Conservation (phyloP, 2,797 vertebrate species). For the Karalla daura region DNA sequence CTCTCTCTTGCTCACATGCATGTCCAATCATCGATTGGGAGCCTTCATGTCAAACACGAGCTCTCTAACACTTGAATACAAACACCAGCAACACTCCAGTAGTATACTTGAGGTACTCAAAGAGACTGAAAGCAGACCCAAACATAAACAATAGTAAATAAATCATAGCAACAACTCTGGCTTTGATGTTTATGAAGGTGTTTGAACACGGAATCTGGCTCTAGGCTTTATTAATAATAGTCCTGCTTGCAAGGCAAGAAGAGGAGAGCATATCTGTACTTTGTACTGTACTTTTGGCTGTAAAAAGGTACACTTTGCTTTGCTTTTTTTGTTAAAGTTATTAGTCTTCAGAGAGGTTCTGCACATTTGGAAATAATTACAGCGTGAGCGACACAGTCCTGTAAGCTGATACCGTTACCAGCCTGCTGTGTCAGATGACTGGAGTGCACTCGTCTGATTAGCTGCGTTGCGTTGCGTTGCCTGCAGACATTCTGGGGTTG, state of each 20-base stretch:
- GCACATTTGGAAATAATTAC: slow-evolving; percentile 54
- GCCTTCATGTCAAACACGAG: slow-evolving; percentile 29
- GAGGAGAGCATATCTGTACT: not conserved
- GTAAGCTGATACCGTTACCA: slow-evolving; percentile 55
- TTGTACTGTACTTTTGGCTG: not conserved
- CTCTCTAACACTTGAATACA: slow-evolving; percentile 16
- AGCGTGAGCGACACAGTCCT: slow-evolving; percentile 3
- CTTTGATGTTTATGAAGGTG: not conserved
- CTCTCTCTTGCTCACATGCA: too few relatives aligned
- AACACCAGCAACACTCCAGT: slow-evolving; percentile 6
- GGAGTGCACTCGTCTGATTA: slow-evolving; percentile 28
- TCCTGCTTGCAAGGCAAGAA: not conserved
- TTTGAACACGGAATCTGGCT: not conserved
- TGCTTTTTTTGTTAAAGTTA: not conserved
- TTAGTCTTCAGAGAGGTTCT: slow-evolving; percentile 1
- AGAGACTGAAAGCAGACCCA: not conserved
- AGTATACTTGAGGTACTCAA: not conserved
- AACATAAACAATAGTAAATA: not conserved
- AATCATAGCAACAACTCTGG: not conserved
- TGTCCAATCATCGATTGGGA: too few relatives aligned
- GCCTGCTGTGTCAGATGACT: slow-evolving; percentile 54
- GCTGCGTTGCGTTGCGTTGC: slow-evolving; percentile 36
- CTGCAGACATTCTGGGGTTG: slow-evolving; percentile 18
- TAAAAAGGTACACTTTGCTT: not conserved
- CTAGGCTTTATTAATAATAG: not conserved